Evolutionary conservation across 1,140 invertebrate species (phyloP), one percentile per base, ranked within the genome.

Genomic region (Hestina assimilis): DNA sequence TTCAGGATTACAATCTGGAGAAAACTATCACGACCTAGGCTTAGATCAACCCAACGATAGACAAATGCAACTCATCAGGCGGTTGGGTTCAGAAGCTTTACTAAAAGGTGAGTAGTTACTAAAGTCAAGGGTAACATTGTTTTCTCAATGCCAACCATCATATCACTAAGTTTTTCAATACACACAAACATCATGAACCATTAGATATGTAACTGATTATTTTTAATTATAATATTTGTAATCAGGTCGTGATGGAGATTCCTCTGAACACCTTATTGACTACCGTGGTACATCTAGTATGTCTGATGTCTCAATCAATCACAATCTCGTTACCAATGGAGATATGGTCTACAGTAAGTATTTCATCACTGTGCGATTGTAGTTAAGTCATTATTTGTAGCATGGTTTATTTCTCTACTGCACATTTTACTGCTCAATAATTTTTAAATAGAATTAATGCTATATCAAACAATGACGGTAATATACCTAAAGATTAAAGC

Each of bases 181-280:
- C n/a, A n/a, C n/a, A n/a, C n/a, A n/a, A n/a, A n/a, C n/a, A n/a
- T n/a, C n/a, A n/a, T n/a, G n/a, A n/a, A n/a, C n/a, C n/a, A n/a
- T n/a, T n/a, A n/a, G n/a, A n/a, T n/a, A n/a, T n/a, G n/a, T n/a
- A n/a, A n/a, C n/a, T n/a, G n/a, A n/a, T n/a, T n/a, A n/a, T n/a
- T n/a, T n/a, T n/a, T n/a, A 20, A 35, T n/a, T 41, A 9, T 38
- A n/a, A n/a, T 21, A n/a, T 50, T 41, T 19, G 11, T 47, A 54
- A 47, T 0, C 14, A 89, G 88, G 87, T 63, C 79, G 86, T 12
- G 85, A 89, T 20, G 81, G 79, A 3, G 86, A 87, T 17, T 56
- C 72, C 8, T 64, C 76, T 19, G 83, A 83, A 51, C 85, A 87
- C 15, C 48, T 87, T 33, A 87, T 82, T 26, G 83, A 89, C 55